Conservation (phyloP, 2,888 invertebrate species). For the Latrodectus elegans region DNA sequence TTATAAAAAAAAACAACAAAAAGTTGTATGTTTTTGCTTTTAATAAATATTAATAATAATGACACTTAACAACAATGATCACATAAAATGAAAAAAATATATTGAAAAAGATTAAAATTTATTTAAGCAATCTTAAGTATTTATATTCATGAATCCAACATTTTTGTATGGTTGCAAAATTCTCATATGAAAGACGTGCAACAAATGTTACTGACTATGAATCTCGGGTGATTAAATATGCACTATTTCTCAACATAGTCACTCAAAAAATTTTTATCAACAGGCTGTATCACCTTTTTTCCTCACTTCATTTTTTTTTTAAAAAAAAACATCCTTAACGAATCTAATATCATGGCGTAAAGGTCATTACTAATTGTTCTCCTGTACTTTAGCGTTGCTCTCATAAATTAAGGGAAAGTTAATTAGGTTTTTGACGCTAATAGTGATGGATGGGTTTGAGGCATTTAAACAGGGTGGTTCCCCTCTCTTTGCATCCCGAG, state of each 20-base stretch:
- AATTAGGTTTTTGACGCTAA: slow-evolving; percentile 63
- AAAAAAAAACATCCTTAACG: not conserved
- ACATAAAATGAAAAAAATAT: too few relatives aligned
- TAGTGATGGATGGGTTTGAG: slow-evolving; percentile 52
- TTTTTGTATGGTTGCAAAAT: too few relatives aligned
- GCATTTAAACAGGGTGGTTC: slow-evolving; percentile 55
- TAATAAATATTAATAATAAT: too few relatives aligned
- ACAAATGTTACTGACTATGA: too few relatives aligned
- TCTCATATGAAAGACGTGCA: too few relatives aligned
- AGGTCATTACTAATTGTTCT: slow-evolving; percentile 56
- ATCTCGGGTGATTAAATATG: not conserved
- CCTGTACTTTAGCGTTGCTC: slow-evolving; percentile 26
- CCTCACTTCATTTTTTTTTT: not conserved
- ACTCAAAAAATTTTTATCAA: slow-evolving; percentile 9
- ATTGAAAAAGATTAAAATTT: too few relatives aligned
- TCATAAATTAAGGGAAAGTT: slow-evolving; percentile 51
- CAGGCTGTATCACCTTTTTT: slow-evolving; percentile 8
- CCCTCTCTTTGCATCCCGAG: slow-evolving; percentile 11
- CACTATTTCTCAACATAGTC: not conserved
- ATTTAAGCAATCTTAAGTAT: too few relatives aligned
- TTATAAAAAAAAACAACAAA: too few relatives aligned
- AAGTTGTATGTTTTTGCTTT: too few relatives aligned
- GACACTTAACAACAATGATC: too few relatives aligned
- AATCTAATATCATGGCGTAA: slow-evolving; percentile 11
- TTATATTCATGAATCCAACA: too few relatives aligned